Base-by-base conservation (phyloP, 2,113 vertebrate species). In the Alexandromys fortis region DNA sequence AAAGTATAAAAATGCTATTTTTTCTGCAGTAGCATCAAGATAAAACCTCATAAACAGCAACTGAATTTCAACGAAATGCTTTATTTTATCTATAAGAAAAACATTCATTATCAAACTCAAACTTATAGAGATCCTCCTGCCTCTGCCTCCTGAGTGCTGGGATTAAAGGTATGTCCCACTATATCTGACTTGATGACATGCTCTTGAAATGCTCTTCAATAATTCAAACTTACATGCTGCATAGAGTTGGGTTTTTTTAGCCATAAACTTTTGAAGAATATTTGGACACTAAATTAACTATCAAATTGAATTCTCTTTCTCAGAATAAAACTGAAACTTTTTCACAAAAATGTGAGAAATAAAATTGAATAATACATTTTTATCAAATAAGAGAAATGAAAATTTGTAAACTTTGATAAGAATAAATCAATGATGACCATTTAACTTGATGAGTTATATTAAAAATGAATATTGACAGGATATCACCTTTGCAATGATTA, bases 1-100 rank as follows among this genome's bases (percentile, higher is more conserved):
- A 26, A 49, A 1, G 22, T 21, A 73, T 38, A 55, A 68, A 52
- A 19, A 76, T 90, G 45, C 45, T 76, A 87, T 42, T 67, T 28
- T 61, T 65, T 77, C 2, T 67, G 28, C 12, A 11, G 77, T 5
- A 86, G 16, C 77, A 58, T 67, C 33, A 76, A 33, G 5, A 55
- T 35, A 22, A 91, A 68, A 8, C 72, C 47, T 87, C 4, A 2
- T 75, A 75, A 45, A 26, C n/a, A 82, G 77, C 47, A 58, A 76
- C 47, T 45, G 78, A 75, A 79, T 91, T 96, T 81, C 72, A 96
- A 72, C 88, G 5, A 68, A 12, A 88, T 52, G 61, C 1, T 92
- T 24, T 45, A 86, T 93, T 91, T 91, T 78, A 89, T 86, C 22
- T 35, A 86, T 65, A 38, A 72, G 49, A 89, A 96, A 38, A 68